These are phyloP conservation scores for Terrapene triunguis DNA, from an alignment of 2,113 vertebrate species.

Conservation along the genomic window DNA sequence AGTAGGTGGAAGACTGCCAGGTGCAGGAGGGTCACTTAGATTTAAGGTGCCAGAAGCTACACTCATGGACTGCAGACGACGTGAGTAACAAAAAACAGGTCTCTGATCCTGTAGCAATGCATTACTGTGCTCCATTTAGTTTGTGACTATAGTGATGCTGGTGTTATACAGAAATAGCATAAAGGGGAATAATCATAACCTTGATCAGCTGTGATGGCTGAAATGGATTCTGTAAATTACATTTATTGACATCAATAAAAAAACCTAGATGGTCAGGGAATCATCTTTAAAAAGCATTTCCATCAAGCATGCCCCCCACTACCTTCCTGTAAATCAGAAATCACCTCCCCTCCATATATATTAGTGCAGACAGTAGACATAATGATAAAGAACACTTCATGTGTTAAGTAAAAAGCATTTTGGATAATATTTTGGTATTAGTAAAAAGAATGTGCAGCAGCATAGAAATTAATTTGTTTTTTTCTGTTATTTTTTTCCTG, in stretches of 20 bases:
- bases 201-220: neutral
- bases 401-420: neutral
- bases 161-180: neutral
- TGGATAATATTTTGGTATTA: neutral
- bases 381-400: neutral
- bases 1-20: conserved; percentile 93
- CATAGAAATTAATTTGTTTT: neutral
- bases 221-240: neutral
- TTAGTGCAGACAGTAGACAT: neutral
- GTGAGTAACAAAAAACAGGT: conserved; percentile 80
- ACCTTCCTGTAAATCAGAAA: neutral
- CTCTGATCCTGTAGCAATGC: conserved; percentile 6
- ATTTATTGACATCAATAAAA: neutral
- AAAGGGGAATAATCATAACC: neutral
- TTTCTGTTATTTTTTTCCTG: neutral
- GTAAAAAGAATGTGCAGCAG: neutral
- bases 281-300: neutral
- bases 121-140: neutral
- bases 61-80: conserved; percentile 95
- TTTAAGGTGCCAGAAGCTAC: conserved; percentile 98
- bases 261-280: neutral
- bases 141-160: neutral
- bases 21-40: conserved; percentile 89
- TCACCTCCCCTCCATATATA: neutral
- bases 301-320: neutral